These are phyloP conservation scores for Clarias magur DNA, from an alignment of 2,113 vertebrate species.

Conservation along the genomic window DNA sequence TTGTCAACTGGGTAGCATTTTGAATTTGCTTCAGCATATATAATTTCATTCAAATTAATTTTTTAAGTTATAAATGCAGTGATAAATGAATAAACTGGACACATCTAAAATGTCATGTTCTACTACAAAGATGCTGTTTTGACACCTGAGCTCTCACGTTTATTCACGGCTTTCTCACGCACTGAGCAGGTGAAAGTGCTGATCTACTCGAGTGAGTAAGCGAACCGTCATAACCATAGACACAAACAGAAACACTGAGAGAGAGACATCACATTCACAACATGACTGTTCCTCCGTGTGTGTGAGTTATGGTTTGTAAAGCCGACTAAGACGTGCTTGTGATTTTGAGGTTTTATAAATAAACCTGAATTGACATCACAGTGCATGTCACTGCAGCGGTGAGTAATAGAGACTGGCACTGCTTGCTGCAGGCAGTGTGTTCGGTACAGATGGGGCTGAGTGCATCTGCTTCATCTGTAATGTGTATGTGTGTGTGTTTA, in stretches of 20 bases:
- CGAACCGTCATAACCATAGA: not conserved
- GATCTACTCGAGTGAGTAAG: not conserved
- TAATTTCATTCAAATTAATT: not conserved
- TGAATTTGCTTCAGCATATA: not conserved
- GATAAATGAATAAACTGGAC: not conserved
- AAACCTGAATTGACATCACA: slow-evolving; percentile 8
- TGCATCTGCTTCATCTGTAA: slow-evolving; percentile 28
- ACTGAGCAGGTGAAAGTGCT: not conserved
- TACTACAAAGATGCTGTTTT: not conserved
- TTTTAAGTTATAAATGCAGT: not conserved
- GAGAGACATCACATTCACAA: not conserved
- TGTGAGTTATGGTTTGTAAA: not conserved
- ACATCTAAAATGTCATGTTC: not conserved
- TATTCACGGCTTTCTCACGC: not conserved
- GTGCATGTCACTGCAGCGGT: not conserved
- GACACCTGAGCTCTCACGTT: not conserved
- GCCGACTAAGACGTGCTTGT: not conserved
- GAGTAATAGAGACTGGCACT: slow-evolving; percentile 36
- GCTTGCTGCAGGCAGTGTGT: slow-evolving; percentile 32
- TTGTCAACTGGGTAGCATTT: too few species aligned
- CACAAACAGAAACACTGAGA: not conserved
- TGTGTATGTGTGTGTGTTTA: slow-evolving; percentile 26
- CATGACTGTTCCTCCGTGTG: not conserved
- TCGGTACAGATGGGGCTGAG: slow-evolving; percentile 40
- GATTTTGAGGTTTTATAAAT: slow-evolving; percentile 5